Evolutionary conservation across 37 sponge, comb jelly and placozoan species (phyloP).

Genomic region (Spongilla lacustris): DNA sequence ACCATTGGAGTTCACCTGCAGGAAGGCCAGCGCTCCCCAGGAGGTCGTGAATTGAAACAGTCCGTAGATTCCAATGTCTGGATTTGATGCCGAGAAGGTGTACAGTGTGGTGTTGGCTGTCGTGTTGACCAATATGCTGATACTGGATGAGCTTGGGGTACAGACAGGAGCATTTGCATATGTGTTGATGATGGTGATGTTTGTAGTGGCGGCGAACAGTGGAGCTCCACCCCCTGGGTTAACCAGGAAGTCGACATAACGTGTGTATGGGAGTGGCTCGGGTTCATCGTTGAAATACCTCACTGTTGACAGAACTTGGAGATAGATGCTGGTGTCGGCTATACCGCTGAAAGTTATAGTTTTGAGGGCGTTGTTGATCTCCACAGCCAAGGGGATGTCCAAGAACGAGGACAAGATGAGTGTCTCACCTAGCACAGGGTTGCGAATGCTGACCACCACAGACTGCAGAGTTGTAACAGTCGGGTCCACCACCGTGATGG

Average conservation of each 20-base stretch:
- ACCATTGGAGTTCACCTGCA: conserved; percentile 11
- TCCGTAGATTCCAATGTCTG: conserved; percentile 58
- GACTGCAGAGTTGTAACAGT: conserved; percentile 52
- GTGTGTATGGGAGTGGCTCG: conserved; percentile 52
- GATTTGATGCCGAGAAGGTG: conserved; percentile 48
- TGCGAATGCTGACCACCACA: conserved; percentile 55
- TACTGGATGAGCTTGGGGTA: neutral
- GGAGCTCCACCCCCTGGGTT: conserved; percentile 77
- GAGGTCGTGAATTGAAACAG: conserved; percentile 23
- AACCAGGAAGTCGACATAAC: conserved; percentile 71
- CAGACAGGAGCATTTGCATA: conserved; percentile 78
- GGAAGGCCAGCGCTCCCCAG: conserved; percentile 13
- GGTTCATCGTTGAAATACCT: conserved; percentile 58
- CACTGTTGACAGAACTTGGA: conserved; percentile 53
- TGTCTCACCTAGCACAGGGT: conserved; percentile 5
- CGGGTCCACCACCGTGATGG: conserved; percentile 48
- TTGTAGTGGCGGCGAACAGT: conserved; percentile 45
- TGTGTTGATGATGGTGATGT: conserved; percentile 55
- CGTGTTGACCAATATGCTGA: conserved; percentile 35
- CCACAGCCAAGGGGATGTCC: conserved; percentile 39
- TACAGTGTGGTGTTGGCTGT: neutral
- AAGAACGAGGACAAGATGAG: neutral
- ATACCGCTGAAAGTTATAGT: conserved; percentile 49
- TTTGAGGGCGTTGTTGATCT: conserved; percentile 62
- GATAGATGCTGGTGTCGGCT: conserved; percentile 26